These are phyloP conservation scores for Eretmochelys imbricata DNA, from an alignment of 2,113 vertebrate genomes.

Conservation along the genomic window DNA sequence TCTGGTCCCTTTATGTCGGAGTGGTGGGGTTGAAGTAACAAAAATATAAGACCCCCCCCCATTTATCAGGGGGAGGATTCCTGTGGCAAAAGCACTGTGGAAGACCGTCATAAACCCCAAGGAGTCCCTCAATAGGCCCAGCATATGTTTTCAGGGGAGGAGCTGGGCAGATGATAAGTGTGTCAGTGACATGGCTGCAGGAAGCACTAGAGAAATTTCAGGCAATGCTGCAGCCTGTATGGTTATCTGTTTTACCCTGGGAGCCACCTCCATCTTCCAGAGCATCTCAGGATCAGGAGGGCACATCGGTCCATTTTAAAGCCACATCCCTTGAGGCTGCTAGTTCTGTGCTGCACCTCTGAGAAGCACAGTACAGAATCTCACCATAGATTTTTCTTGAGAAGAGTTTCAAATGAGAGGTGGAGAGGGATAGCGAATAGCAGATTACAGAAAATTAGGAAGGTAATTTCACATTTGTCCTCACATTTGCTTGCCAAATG, in stretches of 20 bases:
- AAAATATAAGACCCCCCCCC: too few relatives aligned
- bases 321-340: not conserved
- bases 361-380: not conserved
- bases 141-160: not conserved
- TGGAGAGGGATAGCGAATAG: accelerated
- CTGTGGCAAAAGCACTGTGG: too few relatives aligned
- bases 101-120: too few relatives aligned
- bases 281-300: not conserved
- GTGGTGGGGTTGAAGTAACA: too few relatives aligned
- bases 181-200: not conserved
- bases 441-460: not conserved
- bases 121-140: too few relatives aligned
- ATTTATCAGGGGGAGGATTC: not conserved
- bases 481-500: not conserved
- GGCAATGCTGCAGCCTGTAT: not conserved
- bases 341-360: not conserved
- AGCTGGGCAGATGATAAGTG: not conserved
- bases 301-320: not conserved
- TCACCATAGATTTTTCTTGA: not conserved
- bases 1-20: not conserved
- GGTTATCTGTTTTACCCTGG: not conserved
- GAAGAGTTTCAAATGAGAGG: not conserved
- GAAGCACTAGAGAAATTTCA: not conserved
- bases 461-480: not conserved
- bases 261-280: not conserved